Evolutionary conservation across 2,113 vertebrate genomes (phyloP), one percentile per base, ranked within the genome.

Genomic region (Etheostoma spectabile): DNA sequence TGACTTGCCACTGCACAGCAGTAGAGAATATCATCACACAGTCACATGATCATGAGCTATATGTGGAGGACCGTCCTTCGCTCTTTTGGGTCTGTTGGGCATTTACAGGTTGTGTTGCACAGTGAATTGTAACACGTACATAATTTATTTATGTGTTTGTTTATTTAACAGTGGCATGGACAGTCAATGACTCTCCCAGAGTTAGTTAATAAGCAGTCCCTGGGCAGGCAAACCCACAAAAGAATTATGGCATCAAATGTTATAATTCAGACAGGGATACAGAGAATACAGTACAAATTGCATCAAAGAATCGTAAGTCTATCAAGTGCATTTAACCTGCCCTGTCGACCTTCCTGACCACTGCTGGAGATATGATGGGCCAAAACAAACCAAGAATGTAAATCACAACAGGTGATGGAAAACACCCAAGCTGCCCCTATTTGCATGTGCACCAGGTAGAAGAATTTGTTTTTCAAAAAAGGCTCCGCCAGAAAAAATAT

Each of bases 381-480:
- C 21, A 13, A 86, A 87, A 77, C 80, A 91, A 91, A 79, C 85
- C 82, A 51, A 75, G 69, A 78, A 95, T 94, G 94, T 90, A 95
- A 95, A 95, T 95, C 74, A 79, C 48, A 60, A 14, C 91, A 94
- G 89, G 88, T 79, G 82, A 94, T 94, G 94, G 93, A 95, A 95
- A 95, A 94, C 81, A 89, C 91, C 84, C 75, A 68, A 85, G 74
- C 82, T 65, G 65, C 57, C 65, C 60, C n/a, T 74, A 94, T 96
- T 95, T 95, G 94, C 94, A 95, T 95, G 83, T 80, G 57, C 77
- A 66, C 66, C 86, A 86, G 81, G 68, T 67, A 59, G 19, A 84
- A 60, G 61, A 82, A 95, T 96, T 95, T 95, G 95, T 80, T 95
- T 95, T 92, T 94, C 95, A 95, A 95, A 96, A 82, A 88, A 88